Conservation (phyloP, 1,140 invertebrate genomes). For the Ceratoteleas bidentatus region DNA sequence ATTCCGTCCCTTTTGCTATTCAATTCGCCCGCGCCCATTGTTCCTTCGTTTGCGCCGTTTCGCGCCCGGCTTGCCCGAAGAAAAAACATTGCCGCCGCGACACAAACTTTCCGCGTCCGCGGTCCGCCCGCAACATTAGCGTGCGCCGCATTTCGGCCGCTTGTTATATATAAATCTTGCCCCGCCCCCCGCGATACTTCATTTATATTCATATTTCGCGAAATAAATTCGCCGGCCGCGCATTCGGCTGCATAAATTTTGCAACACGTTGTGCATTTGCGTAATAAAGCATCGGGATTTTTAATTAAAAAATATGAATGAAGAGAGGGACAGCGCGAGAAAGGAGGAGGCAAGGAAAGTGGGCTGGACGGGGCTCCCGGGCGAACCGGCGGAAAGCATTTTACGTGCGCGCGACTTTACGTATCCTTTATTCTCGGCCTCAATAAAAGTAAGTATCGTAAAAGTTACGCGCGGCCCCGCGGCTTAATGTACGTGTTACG, state of each 20-base stretch:
- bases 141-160: background rate
- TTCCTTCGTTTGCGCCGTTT: background rate
- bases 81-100: background rate
- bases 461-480: slow-evolving; percentile 26
- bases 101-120: slow-evolving; percentile 7
- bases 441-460: slow-evolving; percentile 61
- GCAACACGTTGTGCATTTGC: slow-evolving; percentile 54
- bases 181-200: slow-evolving; percentile 25
- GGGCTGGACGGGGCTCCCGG: background rate
- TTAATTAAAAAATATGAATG: slow-evolving; percentile 64
- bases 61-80: too few species aligned
- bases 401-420: slow-evolving; percentile 48
- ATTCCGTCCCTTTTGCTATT: too few species aligned
- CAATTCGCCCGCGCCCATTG: background rate
- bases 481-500: slow-evolving; percentile 46
- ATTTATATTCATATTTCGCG: slow-evolving; percentile 58
- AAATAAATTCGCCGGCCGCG: slow-evolving; percentile 48
- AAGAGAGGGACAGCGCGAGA: background rate
- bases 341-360: too few species aligned
- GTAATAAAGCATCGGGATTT: slow-evolving; percentile 58
- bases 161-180: slow-evolving; percentile 34
- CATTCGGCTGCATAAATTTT: slow-evolving; percentile 58
- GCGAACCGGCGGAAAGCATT: slow-evolving; percentile 32
- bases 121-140: slow-evolving; percentile 8
- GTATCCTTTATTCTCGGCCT: slow-evolving; percentile 47